Evolutionary conservation across 2,113 vertebrate species (phyloP).

Genomic region (Semicossyphus pulcher): DNA sequence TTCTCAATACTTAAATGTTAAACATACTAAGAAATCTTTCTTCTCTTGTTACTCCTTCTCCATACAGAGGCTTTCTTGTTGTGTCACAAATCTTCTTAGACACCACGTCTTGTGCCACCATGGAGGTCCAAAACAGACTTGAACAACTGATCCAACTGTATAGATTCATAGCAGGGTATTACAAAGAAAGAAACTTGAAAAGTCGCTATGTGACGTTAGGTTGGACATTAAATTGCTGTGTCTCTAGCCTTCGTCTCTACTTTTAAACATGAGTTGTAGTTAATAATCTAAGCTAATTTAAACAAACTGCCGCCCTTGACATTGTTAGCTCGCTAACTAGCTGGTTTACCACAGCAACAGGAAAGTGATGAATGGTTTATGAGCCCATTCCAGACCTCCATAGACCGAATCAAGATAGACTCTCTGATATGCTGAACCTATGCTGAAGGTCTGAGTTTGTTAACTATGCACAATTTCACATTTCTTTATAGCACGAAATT

Average conservation of each 20-base stretch:
- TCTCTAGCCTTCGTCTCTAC: slow-evolving; percentile 7
- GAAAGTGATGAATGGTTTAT: slow-evolving; percentile 5
- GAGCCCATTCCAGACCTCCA: slow-evolving; percentile 15
- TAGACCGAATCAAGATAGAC: slow-evolving; percentile 6
- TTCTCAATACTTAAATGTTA: not conserved
- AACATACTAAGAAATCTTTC: not conserved
- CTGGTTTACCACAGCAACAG: not conserved
- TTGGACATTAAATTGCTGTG: slow-evolving; percentile 27
- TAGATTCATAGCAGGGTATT: slow-evolving; percentile 45
- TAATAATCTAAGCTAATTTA: not conserved
- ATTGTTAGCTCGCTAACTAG: not conserved
- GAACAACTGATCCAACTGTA: slow-evolving; percentile 48
- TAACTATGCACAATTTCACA: not conserved
- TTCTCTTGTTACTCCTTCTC: slow-evolving; percentile 35
- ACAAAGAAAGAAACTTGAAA: slow-evolving; percentile 40
- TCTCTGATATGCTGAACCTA: no score
- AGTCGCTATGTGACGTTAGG: slow-evolving; percentile 6
- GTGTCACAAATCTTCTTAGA: slow-evolving; percentile 51
- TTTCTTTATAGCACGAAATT: not conserved
- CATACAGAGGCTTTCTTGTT: slow-evolving; percentile 16
- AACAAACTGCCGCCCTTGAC: slow-evolving; percentile 10
- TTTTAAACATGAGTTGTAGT: slow-evolving; percentile 1
- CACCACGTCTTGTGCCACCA: slow-evolving; percentile 45
- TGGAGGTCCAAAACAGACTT: slow-evolving; percentile 57
- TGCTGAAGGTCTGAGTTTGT: slow-evolving; percentile 5